A percentile compares a stretch with the other conserved stretches of the same genome.
Conservation (phyloP, 2,113 vertebrate genomes). For the Thunnus maccoyii region DNA sequence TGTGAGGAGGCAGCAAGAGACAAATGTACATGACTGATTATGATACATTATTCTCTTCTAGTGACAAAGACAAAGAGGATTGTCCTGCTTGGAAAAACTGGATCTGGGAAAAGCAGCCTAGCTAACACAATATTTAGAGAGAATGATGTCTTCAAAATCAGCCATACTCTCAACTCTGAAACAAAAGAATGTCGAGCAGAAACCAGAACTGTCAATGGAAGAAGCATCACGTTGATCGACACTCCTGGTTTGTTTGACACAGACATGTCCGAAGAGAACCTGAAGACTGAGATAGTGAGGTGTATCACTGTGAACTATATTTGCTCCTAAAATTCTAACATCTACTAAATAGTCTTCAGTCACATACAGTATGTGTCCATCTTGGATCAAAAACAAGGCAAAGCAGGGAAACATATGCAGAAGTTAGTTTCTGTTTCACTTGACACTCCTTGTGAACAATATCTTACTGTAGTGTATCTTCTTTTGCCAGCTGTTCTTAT, state of each 20-base stretch:
- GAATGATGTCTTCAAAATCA: neutral
- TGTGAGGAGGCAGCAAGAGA: too few relatives aligned
- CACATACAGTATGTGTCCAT: too few relatives aligned
- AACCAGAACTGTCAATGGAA: neutral
- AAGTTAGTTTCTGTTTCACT: too few relatives aligned
- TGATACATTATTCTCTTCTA: too few relatives aligned
- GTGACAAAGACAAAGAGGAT: neutral
- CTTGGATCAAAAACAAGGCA: neutral
- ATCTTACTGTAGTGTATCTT: too few relatives aligned
- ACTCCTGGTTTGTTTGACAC: conserved; percentile 18
- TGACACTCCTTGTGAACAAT: too few relatives aligned
- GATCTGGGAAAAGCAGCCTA: conserved; percentile 46
- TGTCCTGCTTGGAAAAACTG: conserved; percentile 41
- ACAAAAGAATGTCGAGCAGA: neutral
- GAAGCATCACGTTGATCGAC: neutral
- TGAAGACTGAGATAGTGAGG: neutral
- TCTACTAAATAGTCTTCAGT: neutral
- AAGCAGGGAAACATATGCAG: too few relatives aligned
- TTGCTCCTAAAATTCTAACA: neutral
- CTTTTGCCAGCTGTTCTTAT: too few relatives aligned
- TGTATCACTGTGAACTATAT: neutral
- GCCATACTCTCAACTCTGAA: conserved; percentile 1
- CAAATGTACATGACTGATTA: too few relatives aligned
- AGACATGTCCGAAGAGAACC: neutral
- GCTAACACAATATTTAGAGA: conserved; percentile 35